Evolutionary conservation across 1,140 invertebrate species (phyloP).

Genomic region (Caligus rogercresseyi): DNA sequence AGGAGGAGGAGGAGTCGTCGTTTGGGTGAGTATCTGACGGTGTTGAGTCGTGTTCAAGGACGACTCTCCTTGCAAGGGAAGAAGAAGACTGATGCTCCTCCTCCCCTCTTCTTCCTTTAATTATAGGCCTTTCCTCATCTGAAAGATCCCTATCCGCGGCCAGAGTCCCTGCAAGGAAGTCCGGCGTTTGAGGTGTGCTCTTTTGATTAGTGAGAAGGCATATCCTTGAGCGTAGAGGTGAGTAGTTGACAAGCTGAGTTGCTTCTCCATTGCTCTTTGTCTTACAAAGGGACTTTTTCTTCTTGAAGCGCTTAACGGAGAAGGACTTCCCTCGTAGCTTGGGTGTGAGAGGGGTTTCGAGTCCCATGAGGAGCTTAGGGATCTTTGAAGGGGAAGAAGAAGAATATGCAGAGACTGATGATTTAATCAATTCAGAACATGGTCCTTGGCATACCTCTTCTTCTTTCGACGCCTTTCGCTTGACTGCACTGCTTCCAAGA

Average conservation of each 20-base stretch:
- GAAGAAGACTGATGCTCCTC: not conserved
- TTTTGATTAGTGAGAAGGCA: not conserved
- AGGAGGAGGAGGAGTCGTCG: not conserved
- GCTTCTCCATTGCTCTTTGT: not conserved
- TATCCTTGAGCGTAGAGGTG: not conserved
- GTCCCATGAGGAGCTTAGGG: too few species aligned
- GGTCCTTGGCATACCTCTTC: too few species aligned
- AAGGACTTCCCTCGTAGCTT: constrained; percentile 7
- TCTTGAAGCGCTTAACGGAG: constrained; percentile 16
- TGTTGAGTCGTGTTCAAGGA: not conserved
- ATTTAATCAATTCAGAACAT: too few species aligned
- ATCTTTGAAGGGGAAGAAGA: not conserved
- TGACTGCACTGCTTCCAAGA: not conserved
- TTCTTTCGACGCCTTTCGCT: too few species aligned
- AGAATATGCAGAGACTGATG: too few species aligned
- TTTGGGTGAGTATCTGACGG: not conserved
- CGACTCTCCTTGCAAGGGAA: too few species aligned
- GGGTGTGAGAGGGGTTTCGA: constrained; percentile 9
- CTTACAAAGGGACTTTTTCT: constrained; percentile 16
- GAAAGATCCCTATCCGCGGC: not conserved
- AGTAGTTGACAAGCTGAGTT: not conserved
- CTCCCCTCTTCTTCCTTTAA: not conserved
- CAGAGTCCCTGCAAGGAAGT: not conserved
- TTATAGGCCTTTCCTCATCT: not conserved
- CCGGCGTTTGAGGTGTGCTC: not conserved